These are phyloP conservation scores for Apeltes quadracus DNA, from an alignment of 2,113 vertebrate genomes.

Conservation along the genomic window DNA sequence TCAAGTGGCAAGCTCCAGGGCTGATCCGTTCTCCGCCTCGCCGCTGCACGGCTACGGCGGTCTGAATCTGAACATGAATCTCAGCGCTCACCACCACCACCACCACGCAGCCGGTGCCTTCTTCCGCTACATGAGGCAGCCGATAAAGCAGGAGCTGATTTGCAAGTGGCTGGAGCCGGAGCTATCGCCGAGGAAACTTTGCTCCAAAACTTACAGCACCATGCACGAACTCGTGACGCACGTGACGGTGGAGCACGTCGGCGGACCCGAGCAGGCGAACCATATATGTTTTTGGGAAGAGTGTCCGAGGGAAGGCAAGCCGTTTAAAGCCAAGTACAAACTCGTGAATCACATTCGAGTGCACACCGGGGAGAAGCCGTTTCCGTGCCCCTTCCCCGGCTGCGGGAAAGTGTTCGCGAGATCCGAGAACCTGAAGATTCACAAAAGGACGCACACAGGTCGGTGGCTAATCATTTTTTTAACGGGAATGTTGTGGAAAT, in stretches of 20 bases:
- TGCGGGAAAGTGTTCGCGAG: constrained; percentile 99
- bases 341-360: constrained; percentile 99
- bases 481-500: constrained; percentile 1
- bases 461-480: constrained; percentile 76
- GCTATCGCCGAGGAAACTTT: constrained; percentile 86
- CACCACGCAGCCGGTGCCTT: constrained; percentile 91
- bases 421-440: constrained; percentile 99
- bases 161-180: constrained; percentile 97
- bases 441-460: constrained; percentile 99
- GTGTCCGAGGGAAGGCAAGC: constrained; percentile 96
- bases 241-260: constrained; percentile 98
- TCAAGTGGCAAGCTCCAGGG: constrained; percentile 90
- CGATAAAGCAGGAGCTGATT: constrained; percentile 98
- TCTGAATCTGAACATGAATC: constrained; percentile 92
- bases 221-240: constrained; percentile 99
- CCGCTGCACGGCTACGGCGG: constrained; percentile 90
- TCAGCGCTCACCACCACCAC: constrained; percentile 86
- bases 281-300: constrained; percentile 99
- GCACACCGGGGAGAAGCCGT: constrained; percentile 99
- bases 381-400: constrained; percentile 97
- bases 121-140: constrained; percentile 98
- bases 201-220: constrained; percentile 98
- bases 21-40: constrained; percentile 91
- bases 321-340: constrained; percentile 99
- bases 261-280: constrained; percentile 96